Evolutionary conservation across 2,113 vertebrate species (phyloP), one percentile per base, ranked within the genome.

Genomic region (Ptychochromis oligacanthus): DNA sequence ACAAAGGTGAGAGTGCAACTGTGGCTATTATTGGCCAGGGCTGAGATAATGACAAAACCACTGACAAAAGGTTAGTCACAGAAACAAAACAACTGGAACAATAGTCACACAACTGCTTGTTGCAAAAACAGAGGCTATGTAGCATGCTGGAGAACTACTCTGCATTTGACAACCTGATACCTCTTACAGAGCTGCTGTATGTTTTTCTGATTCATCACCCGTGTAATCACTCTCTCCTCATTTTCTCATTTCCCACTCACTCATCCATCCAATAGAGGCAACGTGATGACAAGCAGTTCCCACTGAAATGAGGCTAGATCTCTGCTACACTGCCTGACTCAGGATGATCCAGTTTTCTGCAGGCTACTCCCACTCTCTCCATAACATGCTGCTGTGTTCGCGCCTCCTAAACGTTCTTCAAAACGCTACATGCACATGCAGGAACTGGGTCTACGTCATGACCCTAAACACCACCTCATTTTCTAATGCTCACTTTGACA

Each of bases 271-370:
- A 75, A 24, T 57, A 31, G 22, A 64, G 43, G 77, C 59, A 61
- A 31, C 2, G 7, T 82, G 79, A 93, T 83, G 81, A 89, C 79
- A 57, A 77, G 79, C 77, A 52, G 72, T 34, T 85, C 77, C 43
- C 70, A 77, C n/a, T 81, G 81, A 79, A 87, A 84, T 4, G 15
- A 85, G 86, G 83, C 61, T 78, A 72, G 2, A 76, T 84, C 61
- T 79, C 81, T 83, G 61, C 75, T 62, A n/a, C 4, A 20, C 82
- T 84, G 90, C 60, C 84, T 87, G 88, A 90, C 79, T 92, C 86
- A 88, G 86, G 84, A 54, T 81, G 81, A 52, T 91, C 84, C 65
- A 88, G 43, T 90, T 92, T 90, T 82, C 49, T 83, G 81, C 61
- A 87, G 67, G 83, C 67, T 56, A 70, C 84, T 90, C 74, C 78